Evolutionary conservation across 2,888 invertebrate species (phyloP).

Genomic region (Drosophila picticornis): DNA sequence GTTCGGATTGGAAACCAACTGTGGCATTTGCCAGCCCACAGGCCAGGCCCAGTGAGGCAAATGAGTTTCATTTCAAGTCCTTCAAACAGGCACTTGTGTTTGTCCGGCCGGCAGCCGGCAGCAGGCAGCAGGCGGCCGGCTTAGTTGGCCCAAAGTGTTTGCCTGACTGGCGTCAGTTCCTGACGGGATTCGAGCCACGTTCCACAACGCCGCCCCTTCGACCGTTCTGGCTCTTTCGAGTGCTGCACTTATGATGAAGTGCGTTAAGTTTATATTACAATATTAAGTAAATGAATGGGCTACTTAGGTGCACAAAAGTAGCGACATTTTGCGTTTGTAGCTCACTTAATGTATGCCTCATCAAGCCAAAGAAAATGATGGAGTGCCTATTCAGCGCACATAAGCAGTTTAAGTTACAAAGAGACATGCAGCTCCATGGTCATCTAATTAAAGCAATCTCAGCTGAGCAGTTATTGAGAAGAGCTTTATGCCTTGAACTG

Average conservation of each 20-base stretch:
- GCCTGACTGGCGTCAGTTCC: conserved; percentile 54
- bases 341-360: conserved; percentile 42
- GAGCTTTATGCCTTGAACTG: background rate
- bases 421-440: too few relatives aligned
- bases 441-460: background rate
- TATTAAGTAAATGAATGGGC: conserved; percentile 66
- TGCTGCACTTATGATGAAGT: conserved; percentile 70
- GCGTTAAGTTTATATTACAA: conserved; percentile 74
- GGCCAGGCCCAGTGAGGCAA: conserved; percentile 61
- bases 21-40: conserved; percentile 56
- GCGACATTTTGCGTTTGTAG: conserved; percentile 48
- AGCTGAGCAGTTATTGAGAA: background rate
- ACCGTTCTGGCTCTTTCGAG: conserved; percentile 13
- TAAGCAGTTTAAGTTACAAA: background rate
- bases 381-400: conserved; percentile 31
- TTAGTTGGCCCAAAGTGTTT: conserved; percentile 54
- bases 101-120: conserved; percentile 26
- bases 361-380: conserved; percentile 39
- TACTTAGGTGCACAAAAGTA: conserved; percentile 52
- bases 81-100: conserved; percentile 47
- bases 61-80: conserved; percentile 74
- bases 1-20: conserved; percentile 64
- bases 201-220: background rate
- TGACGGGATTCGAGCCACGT: conserved; percentile 22
- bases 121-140: conserved; percentile 16